These are phyloP conservation scores for Aradophagus sp. DNA, from an alignment of 1,140 invertebrate species.

Conservation along the genomic window DNA sequence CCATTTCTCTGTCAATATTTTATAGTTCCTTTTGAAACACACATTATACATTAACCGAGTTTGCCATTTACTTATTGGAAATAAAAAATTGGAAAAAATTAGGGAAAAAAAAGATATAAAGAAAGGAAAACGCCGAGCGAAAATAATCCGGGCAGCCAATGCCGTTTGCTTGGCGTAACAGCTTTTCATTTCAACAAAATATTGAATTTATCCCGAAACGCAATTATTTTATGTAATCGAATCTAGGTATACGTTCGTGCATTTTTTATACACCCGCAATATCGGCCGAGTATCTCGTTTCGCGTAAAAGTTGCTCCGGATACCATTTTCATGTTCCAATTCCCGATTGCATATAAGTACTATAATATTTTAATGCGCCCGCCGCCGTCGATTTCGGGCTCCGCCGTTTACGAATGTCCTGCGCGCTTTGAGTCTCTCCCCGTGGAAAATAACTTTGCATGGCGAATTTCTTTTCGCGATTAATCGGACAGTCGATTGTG, in stretches of 20 bases:
- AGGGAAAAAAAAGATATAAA: no score
- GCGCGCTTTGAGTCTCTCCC: no score
- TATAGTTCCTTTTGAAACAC: no score
- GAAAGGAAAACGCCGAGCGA: neutral
- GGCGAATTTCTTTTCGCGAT: no score
- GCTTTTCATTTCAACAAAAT: constrained; percentile 16
- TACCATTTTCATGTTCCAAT: constrained; percentile 43
- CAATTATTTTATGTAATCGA: constrained; percentile 40
- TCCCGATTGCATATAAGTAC: constrained; percentile 19
- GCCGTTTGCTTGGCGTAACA: constrained; percentile 2
- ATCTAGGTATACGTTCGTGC: constrained; percentile 24
- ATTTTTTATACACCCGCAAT: constrained; percentile 17
- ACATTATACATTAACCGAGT: no score
- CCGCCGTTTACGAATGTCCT: no score
- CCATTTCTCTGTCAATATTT: no score
- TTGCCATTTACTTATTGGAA: no score
- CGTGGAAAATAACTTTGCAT: no score
- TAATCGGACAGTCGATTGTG: no score
- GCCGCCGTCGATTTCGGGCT: no score
- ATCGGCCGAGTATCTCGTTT: constrained; percentile 22
- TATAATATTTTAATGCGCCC: constrained; percentile 32
- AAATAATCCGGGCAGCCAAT: neutral
- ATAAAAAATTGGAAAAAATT: no score
- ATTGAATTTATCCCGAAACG: constrained; percentile 14
- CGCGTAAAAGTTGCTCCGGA: constrained; percentile 32